These are phyloP conservation scores for Phallusia fumigata DNA, from an alignment of 23 tunicate species.

Conservation along the genomic window DNA sequence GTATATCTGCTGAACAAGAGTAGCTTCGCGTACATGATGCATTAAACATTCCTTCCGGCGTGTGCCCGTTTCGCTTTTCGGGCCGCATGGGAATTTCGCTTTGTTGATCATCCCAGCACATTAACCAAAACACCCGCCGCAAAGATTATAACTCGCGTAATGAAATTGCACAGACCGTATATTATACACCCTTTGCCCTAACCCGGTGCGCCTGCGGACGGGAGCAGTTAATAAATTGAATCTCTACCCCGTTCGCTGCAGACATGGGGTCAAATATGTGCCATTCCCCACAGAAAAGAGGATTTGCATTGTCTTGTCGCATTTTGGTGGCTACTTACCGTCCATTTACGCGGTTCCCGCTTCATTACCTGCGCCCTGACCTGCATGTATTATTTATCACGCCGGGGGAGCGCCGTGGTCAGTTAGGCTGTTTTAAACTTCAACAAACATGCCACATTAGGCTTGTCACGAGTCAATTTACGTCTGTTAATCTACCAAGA, in stretches of 20 bases:
- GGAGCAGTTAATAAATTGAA: background rate
- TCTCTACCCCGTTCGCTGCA: background rate
- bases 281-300: background rate
- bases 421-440: background rate
- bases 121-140: background rate
- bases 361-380: background rate
- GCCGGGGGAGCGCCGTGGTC: background rate
- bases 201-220: background rate
- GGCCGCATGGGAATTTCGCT: background rate
- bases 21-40: too few species aligned
- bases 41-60: background rate
- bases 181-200: background rate
- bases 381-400: background rate
- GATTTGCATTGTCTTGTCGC: background rate
- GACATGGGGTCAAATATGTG: background rate
- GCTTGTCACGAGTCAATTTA: background rate
- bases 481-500: too few species aligned
- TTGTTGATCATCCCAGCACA: background rate
- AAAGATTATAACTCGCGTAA: background rate
- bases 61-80: background rate
- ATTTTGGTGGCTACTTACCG: background rate
- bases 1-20: too few species aligned
- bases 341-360: background rate
- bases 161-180: background rate
- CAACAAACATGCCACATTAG: background rate